Evolutionary conservation across 2,113 vertebrate genomes (phyloP).

Genomic region (Holacanthus passer): DNA sequence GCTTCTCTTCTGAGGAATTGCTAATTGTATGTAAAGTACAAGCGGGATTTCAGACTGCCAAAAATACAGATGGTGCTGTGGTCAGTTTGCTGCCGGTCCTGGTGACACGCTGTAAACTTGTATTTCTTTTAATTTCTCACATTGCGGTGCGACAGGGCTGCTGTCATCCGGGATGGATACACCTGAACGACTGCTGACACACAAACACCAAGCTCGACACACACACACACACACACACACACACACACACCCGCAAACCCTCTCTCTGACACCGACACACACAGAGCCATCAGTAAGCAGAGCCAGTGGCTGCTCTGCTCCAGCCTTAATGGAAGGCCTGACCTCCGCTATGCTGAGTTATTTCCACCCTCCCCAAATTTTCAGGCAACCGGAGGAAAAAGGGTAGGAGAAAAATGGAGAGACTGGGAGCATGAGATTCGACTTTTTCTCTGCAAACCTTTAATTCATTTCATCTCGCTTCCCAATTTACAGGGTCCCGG

Average conservation of each 20-base stretch:
- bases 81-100: constrained; percentile 27
- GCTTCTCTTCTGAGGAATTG: constrained; percentile 48
- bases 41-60: constrained; percentile 17
- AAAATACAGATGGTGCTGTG: constrained; percentile 34
- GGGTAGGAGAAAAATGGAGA: constrained; percentile 50
- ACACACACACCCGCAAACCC: constrained; percentile 4
- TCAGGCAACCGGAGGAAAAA: constrained; percentile 63
- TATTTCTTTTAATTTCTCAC: constrained; percentile 31
- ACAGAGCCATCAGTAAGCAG: constrained; percentile 71
- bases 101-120: constrained; percentile 31
- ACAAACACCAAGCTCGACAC: too few species aligned
- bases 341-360: constrained; percentile 77
- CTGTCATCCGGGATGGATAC: constrained; percentile 52
- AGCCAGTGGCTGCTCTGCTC: constrained; percentile 71
- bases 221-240: constrained; percentile 8
- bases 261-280: constrained; percentile 46
- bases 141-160: constrained; percentile 16
- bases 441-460: constrained; percentile 61
- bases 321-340: constrained; percentile 82
- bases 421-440: constrained; percentile 48
- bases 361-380: constrained; percentile 78
- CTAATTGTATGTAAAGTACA: constrained; percentile 52
- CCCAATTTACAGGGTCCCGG: constrained; percentile 64
- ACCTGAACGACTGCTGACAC: constrained; percentile 44
- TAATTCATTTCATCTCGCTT: constrained; percentile 73